Percentiles rank a stretch among this genome's conserved stretches.
These are phyloP conservation scores for Galago senegalensis DNA, from an alignment of 2,797 vertebrate species.

Conservation along the genomic window DNA sequence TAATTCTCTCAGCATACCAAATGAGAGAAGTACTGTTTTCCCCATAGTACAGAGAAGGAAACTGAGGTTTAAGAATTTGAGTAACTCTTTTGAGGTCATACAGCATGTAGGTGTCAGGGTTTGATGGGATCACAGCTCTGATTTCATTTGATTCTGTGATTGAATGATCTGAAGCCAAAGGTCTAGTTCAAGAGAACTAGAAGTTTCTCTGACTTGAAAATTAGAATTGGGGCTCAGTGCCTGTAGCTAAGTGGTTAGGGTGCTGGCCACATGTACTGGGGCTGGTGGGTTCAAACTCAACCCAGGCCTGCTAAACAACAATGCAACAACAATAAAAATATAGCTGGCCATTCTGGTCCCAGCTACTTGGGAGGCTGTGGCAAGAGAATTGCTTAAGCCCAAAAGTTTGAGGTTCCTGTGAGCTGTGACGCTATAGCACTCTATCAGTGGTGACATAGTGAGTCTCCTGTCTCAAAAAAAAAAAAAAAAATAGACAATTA, in stretches of 20 bases:
- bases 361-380: no score
- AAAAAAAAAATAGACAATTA: background rate
- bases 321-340: no score
- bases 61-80: background rate
- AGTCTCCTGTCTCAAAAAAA: no score
- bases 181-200: background rate
- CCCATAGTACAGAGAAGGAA: background rate
- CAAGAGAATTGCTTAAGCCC: no score
- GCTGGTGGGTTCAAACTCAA: no score
- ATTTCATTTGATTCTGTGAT: constrained; percentile 3
- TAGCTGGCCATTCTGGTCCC: no score
- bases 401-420: no score
- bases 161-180: background rate
- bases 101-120: background rate
- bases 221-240: background rate
- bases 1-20: background rate
- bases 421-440: no score
- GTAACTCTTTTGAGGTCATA: background rate
- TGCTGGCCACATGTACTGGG: no score
- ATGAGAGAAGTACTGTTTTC: background rate
- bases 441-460: no score
- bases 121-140: background rate
- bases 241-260: no score
- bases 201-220: constrained; percentile 41
- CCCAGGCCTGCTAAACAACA: no score